These are phyloP conservation scores for Lampropteryx suffumata DNA, from an alignment of 2,888 invertebrate species.

Conservation along the genomic window DNA sequence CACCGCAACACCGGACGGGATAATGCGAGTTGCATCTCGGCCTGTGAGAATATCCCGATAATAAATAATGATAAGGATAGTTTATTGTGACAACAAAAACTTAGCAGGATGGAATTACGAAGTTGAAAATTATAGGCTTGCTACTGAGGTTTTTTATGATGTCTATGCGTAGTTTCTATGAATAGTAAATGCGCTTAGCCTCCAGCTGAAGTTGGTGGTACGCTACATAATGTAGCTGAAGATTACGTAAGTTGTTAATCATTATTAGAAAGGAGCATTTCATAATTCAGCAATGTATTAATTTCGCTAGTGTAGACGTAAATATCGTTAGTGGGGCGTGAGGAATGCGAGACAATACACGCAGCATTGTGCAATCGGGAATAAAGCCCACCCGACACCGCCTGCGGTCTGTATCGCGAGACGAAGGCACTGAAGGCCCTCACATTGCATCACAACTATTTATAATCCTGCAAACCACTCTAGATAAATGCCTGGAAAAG, in stretches of 20 bases:
- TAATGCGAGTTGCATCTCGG: slow-evolving; percentile 10
- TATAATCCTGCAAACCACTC: slow-evolving; percentile 43
- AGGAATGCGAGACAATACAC: slow-evolving; percentile 46
- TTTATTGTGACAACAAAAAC: slow-evolving; percentile 17
- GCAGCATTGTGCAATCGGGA: slow-evolving; percentile 53
- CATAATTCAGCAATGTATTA: slow-evolving; percentile 22
- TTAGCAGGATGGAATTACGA: slow-evolving; percentile 10
- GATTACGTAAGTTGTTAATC: slow-evolving; percentile 19
- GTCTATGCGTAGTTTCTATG: background rate
- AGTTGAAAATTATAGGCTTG: slow-evolving; percentile 2
- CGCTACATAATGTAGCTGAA: slow-evolving; percentile 3
- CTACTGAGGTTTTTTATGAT: background rate
- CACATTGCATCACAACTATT: slow-evolving; percentile 45
- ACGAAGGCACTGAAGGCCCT: slow-evolving; percentile 17
- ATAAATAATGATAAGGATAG: slow-evolving; percentile 12
- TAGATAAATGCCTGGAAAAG: slow-evolving; percentile 46
- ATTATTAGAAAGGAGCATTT: slow-evolving; percentile 17
- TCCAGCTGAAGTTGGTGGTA: background rate
- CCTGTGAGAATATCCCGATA: slow-evolving; percentile 6
- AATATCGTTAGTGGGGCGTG: slow-evolving; percentile 39
- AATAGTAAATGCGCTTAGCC: background rate
- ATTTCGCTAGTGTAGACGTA: slow-evolving; percentile 34
- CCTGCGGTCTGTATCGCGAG: slow-evolving; percentile 49
- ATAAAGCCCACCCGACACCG: slow-evolving; percentile 49
- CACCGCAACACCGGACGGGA: slow-evolving; percentile 24